These are phyloP conservation scores for Gryon sp. DNA, from an alignment of 1,140 invertebrate genomes.

Conservation along the genomic window DNA sequence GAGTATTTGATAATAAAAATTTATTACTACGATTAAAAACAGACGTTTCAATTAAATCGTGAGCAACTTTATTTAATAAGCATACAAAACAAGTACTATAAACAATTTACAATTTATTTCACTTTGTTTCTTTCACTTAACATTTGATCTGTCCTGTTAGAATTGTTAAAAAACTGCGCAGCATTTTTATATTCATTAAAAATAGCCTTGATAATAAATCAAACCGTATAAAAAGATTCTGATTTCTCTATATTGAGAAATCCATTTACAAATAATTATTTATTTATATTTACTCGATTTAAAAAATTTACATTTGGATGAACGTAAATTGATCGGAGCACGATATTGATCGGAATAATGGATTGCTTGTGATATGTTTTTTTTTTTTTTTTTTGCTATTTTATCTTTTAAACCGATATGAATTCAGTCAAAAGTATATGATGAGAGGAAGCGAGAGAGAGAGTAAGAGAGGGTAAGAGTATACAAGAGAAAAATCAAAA, in stretches of 20 bases:
- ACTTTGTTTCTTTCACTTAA: too few relatives aligned
- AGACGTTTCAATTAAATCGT: background rate
- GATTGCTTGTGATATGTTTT: slow-evolving; percentile 2
- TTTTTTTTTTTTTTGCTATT: too few relatives aligned
- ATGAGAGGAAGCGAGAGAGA: too few relatives aligned
- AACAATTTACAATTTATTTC: too few relatives aligned
- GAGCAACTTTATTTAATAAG: background rate
- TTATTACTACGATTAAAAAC: background rate
- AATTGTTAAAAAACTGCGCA: too few relatives aligned
- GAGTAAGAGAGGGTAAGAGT: background rate
- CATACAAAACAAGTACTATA: background rate
- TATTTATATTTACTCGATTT: slow-evolving; percentile 15
- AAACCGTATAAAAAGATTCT: too few relatives aligned
- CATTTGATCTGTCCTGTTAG: too few relatives aligned
- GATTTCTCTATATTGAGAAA: background rate
- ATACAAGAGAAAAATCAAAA: slow-evolving; percentile 2
- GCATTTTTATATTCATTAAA: too few relatives aligned
- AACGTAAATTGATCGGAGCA: slow-evolving; percentile 22
- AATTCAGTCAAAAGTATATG: too few relatives aligned
- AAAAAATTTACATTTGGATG: slow-evolving; percentile 1
- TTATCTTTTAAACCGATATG: too few relatives aligned
- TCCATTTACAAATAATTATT: background rate
- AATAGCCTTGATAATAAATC: too few relatives aligned
- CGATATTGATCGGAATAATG: background rate
- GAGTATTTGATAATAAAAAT: background rate